Evolutionary conservation across 2,888 invertebrate genomes (phyloP), one percentile per base, ranked within the genome.

Genomic region (Athripsodes cinereus): DNA sequence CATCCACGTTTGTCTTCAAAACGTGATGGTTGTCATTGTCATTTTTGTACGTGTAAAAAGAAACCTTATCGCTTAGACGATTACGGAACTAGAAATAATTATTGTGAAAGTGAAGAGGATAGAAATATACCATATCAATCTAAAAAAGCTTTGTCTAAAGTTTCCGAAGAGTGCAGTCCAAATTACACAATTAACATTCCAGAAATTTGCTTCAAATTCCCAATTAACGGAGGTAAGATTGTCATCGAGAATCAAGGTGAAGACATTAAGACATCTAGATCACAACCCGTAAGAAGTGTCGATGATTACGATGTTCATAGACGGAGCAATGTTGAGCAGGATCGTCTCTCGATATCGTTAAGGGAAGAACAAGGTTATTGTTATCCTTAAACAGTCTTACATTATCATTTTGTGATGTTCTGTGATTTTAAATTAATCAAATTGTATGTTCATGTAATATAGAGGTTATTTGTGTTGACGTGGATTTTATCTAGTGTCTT

Each of bases 151-250:
- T 40, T 40, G 16, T 16, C 40, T 2, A 40, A 40, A 40, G 13
- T 16, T n/a, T 3, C 2, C 16, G 40, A 40, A 13, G 40, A 40
- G 5, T 2, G 2, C 13, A 5, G 2, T 44, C 55, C 50, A 11
- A 55, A 55, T 18, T 55, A 40, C 22, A 55, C 49, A 11, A 22
- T 55, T 16, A 50, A 50, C 26, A 55, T 55, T 35, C 59, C 59
- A 1, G 56, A 59, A 35, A 22, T 59, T 13, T 56, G 26, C 18
- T 22, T 59, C 10, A 56, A 56, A 34, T 53, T 59, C 31, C 59
- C 59, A 8, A 50, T 59, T 10, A 55, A 55, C 3, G 52, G 55
- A 22, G 40, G 52, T 44, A 55, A 54, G 47, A 10, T 58, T 22
- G 16, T 55, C 2, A 47, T 20, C 8, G 49, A 57, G n/a, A 53